Percentiles rank a stretch among this genome's conserved stretches.
phyloP scores from a whole-genome alignment of 2,888 invertebrate genomes.

The Ectobius pallidus region DNA sequence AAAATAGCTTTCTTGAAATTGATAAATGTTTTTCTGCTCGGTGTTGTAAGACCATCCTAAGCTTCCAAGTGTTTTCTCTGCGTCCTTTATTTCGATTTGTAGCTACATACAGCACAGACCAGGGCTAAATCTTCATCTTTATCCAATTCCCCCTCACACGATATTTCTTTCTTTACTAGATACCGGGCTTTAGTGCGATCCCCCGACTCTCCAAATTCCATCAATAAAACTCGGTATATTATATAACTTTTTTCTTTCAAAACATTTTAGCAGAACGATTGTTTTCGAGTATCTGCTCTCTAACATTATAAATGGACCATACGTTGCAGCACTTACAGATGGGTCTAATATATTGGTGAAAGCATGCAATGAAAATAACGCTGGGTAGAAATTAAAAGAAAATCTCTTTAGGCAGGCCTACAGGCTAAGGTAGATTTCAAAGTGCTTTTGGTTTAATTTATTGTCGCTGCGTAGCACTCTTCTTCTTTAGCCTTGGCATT shows the following conservation, averaged over 20 bases:
- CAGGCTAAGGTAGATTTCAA: no score
- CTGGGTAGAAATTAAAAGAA: no score
- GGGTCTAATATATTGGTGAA: no score
- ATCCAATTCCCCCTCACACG: neutral
- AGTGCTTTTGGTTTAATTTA: no score
- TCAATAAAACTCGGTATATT: conserved; percentile 1
- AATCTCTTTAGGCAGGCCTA: no score
- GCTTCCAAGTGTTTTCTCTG: neutral
- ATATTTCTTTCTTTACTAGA: neutral
- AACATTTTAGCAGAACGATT: no score
- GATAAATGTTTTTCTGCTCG: conserved; percentile 17
- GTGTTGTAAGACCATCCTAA: neutral
- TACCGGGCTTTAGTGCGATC: neutral
- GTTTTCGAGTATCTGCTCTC: neutral
- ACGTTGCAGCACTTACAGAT: no score
- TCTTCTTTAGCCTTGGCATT: no score
- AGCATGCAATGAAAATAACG: no score
- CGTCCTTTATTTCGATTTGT: conserved; percentile 9
- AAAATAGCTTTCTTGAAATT: conserved; percentile 20
- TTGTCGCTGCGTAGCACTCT: no score
- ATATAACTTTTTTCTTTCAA: no score
- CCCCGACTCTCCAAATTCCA: neutral
- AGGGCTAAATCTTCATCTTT: neutral
- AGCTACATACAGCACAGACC: neutral
- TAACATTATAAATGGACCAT: neutral